Evolutionary conservation across 2,113 vertebrate genomes (phyloP).

Genomic region (Xyliphius kryptos): DNA sequence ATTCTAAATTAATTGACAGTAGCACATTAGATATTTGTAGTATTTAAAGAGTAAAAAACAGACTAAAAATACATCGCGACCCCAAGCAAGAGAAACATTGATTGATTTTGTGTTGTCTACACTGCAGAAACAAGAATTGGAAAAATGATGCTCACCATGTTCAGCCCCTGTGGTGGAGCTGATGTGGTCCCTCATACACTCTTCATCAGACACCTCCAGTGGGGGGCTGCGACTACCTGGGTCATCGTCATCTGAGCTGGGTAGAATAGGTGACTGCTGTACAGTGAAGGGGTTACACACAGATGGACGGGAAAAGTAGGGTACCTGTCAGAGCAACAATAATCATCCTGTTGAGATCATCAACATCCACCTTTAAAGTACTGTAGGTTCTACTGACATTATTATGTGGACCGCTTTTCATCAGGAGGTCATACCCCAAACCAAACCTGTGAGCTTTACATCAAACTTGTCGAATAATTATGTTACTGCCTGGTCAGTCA

Average conservation of each 20-base stretch:
- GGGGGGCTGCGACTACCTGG: slow-evolving; percentile 81
- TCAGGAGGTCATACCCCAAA: too few relatives aligned
- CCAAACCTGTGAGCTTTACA: too few relatives aligned
- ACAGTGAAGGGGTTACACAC: slow-evolving; percentile 59
- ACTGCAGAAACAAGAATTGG: background rate
- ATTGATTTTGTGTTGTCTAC: too few relatives aligned
- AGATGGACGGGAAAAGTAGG: slow-evolving; percentile 53
- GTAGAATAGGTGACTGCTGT: slow-evolving; percentile 72
- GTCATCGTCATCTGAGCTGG: slow-evolving; percentile 91
- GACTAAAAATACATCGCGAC: too few relatives aligned
- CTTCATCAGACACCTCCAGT: slow-evolving; percentile 91
- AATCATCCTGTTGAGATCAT: background rate
- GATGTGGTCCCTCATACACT: slow-evolving; percentile 75
- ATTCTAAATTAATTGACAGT: too few relatives aligned
- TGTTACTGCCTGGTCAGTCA: too few relatives aligned
- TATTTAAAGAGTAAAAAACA: too few relatives aligned
- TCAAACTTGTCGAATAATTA: too few relatives aligned
- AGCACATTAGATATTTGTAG: too few relatives aligned
- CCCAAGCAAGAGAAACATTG: too few relatives aligned
- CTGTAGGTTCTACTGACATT: too few relatives aligned
- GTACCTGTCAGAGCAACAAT: slow-evolving; percentile 46
- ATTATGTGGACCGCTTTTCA: too few relatives aligned
- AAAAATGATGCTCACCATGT: slow-evolving; percentile 61
- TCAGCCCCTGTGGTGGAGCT: slow-evolving; percentile 75
- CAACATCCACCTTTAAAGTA: background rate